Conservation (phyloP, 2,113 vertebrate genomes). For the Formicarius rufipectus region DNA sequence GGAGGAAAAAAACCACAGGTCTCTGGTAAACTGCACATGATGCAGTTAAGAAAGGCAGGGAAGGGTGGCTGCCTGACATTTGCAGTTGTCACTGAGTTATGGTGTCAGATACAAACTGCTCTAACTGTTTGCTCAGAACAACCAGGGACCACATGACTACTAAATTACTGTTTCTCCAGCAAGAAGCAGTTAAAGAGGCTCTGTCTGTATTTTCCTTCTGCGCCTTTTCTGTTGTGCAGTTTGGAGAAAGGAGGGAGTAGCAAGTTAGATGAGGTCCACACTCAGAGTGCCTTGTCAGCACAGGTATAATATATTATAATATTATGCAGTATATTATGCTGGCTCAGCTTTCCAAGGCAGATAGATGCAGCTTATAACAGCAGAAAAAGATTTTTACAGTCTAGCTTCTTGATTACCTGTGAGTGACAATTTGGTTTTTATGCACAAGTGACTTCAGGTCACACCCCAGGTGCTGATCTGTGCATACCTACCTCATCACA, state of each 20-base stretch:
- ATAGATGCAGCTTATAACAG: neutral
- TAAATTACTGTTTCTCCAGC: neutral
- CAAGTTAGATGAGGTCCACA: neutral
- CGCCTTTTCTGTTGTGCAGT: neutral
- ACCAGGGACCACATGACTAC: neutral
- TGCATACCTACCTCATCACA: neutral
- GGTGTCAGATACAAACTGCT: neutral
- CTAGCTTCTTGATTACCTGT: neutral
- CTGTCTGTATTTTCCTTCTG: neutral
- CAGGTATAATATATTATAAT: neutral
- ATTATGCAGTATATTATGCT: neutral
- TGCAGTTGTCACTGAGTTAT: neutral
- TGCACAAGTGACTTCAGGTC: neutral
- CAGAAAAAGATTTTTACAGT: neutral
- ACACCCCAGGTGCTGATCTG: neutral
- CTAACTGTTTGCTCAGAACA: neutral
- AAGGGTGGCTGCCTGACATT: neutral
- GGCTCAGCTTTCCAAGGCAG: neutral
- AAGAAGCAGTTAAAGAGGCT: neutral
- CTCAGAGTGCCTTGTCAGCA: neutral
- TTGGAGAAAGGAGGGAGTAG: neutral
- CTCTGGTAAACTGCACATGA: neutral
- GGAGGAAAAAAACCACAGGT: neutral
- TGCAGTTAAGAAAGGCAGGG: neutral
- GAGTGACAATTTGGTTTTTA: neutral